Conservation (phyloP, 2,797 vertebrate species). For the Macropodus opercularis region DNA sequence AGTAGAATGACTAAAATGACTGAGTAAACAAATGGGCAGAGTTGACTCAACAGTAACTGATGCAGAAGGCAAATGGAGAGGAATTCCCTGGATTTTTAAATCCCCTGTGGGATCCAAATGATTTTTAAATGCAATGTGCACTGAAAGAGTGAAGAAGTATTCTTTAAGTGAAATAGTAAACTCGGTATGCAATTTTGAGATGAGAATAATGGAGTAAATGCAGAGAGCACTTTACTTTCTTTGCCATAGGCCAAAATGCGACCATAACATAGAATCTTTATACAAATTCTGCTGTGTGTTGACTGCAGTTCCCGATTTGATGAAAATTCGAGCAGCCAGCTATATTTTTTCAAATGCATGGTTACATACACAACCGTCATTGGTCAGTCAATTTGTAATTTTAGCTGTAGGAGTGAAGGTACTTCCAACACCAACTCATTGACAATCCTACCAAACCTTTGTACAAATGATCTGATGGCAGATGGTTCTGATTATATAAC, state of each 20-base stretch:
- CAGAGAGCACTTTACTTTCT: constrained; percentile 12
- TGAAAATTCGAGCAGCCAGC: background rate
- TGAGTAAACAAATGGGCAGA: constrained; percentile 39
- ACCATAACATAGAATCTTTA: background rate
- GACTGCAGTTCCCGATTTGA: constrained; percentile 8
- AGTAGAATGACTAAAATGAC: constrained; percentile 55
- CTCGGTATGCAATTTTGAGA: background rate
- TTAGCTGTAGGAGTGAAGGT: background rate
- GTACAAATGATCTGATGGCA: too few species aligned
- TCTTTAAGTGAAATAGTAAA: background rate
- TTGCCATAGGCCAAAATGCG: constrained; percentile 3
- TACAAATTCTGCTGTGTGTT: background rate
- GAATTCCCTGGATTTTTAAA: constrained; percentile 6
- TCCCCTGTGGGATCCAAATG: constrained; percentile 29
- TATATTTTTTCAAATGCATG: background rate
- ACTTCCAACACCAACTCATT: too few species aligned
- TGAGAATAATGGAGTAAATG: constrained; percentile 15
- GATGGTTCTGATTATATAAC: too few species aligned
- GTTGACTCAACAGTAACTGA: constrained; percentile 30
- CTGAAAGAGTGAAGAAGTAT: background rate
- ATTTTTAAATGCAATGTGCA: constrained; percentile 30
- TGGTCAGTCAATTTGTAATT: background rate
- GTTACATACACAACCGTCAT: background rate
- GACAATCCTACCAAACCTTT: too few species aligned
- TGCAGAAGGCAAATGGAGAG: constrained; percentile 21